A percentile compares a stretch with the other conserved stretches of the same genome.
Conservation (phyloP, 1,140 invertebrate genomes). For the Pseudomyrmex sp. region DNA sequence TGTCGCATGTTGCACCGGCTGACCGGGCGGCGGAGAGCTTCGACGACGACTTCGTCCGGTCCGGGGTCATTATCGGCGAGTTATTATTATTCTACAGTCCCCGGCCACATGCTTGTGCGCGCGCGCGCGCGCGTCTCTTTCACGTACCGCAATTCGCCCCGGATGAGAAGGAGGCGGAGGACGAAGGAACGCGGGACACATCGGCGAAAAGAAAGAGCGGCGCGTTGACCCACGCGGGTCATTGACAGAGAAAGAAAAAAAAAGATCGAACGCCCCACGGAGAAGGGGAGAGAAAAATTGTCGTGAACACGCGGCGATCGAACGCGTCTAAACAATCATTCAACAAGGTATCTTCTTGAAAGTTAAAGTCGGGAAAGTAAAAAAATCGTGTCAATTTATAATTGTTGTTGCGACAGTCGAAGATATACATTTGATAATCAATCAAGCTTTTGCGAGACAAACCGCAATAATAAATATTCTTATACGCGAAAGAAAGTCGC, state of each 20-base stretch:
- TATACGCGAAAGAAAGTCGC: too few species aligned
- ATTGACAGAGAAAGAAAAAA: constrained; percentile 55
- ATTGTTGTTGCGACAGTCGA: too few species aligned
- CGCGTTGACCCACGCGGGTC: constrained; percentile 54
- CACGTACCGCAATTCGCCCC: constrained; percentile 59
- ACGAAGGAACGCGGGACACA: constrained; percentile 49
- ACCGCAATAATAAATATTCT: too few species aligned
- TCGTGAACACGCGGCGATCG: constrained; percentile 14
- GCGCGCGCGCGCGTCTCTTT: constrained; percentile 51
- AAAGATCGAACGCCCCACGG: constrained; percentile 34
- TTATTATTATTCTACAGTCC: constrained; percentile 59
- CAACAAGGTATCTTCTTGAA: background rate
- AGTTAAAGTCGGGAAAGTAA: too few species aligned
- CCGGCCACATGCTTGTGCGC: constrained; percentile 53
- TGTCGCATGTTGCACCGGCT: constrained; percentile 55
- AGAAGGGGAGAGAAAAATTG: constrained; percentile 31
- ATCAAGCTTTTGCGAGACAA: too few species aligned
- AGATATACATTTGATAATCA: too few species aligned
- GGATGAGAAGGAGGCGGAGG: constrained; percentile 54
- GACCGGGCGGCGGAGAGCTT: constrained; percentile 8
- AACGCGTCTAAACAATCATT: constrained; percentile 30
- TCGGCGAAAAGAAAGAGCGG: constrained; percentile 58
- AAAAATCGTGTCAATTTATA: too few species aligned
- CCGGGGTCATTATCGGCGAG: constrained; percentile 55
- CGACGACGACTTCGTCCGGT: constrained; percentile 51